Percentiles rank a stretch among this genome's conserved stretches.
Evolutionary conservation across 2,113 vertebrate genomes (phyloP).

Genomic region (Tetrax tetrax): DNA sequence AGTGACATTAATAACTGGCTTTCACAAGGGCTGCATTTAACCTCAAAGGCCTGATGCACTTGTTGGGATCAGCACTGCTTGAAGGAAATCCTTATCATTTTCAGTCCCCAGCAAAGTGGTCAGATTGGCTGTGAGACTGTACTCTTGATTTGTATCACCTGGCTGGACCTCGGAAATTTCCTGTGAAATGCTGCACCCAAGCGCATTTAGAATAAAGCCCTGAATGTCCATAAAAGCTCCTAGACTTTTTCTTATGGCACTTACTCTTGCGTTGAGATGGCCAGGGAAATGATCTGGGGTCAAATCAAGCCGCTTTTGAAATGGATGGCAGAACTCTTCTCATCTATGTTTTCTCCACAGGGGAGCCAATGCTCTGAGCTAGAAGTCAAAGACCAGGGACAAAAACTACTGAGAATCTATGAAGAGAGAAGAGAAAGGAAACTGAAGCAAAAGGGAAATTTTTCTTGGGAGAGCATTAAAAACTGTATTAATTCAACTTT

Average conservation of each 20-base stretch:
- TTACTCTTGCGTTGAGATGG: not conserved
- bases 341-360: not conserved
- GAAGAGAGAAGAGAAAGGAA: not conserved
- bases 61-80: not conserved
- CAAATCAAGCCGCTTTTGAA: not conserved
- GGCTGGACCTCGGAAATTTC: not conserved
- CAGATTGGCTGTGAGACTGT: not conserved
- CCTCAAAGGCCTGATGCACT: not conserved
- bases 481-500: not conserved
- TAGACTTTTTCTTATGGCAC: not conserved
- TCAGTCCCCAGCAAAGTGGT: not conserved
- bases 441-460: not conserved
- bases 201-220: not conserved
- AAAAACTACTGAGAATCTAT: not conserved
- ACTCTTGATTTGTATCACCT: not conserved
- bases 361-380: not conserved
- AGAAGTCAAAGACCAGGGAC: not conserved
- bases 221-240: not conserved
- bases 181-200: not conserved
- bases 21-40: not conserved
- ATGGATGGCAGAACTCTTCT: not conserved
- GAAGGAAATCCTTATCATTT: not conserved
- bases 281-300: not conserved
- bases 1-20: constrained; percentile 3
- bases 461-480: not conserved